These are phyloP conservation scores for Idaea biselata DNA, from an alignment of 2,888 invertebrate species.

Conservation along the genomic window DNA sequence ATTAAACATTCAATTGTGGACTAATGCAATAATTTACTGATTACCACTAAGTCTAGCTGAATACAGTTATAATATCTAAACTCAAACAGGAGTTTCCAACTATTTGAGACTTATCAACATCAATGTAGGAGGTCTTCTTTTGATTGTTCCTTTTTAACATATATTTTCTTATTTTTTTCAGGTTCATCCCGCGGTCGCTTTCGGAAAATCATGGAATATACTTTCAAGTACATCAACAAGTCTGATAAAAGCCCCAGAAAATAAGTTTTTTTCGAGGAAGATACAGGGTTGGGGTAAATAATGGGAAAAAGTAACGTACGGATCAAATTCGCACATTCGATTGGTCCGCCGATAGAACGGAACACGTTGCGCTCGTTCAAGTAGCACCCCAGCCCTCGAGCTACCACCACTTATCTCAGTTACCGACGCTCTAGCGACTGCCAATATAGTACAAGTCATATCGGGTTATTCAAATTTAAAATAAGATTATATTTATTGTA, in stretches of 20 bases:
- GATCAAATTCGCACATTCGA: constrained; percentile 75
- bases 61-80: not conserved
- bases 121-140: constrained; percentile 16
- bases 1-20: constrained; percentile 58
- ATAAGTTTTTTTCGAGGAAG: constrained; percentile 55
- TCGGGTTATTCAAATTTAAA: constrained; percentile 74
- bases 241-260: constrained; percentile 41
- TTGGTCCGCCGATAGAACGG: constrained; percentile 71
- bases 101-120: constrained; percentile 7
- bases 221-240: constrained; percentile 33
- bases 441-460: constrained; percentile 80
- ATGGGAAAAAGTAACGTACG: constrained; percentile 79
- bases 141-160: not conserved
- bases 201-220: constrained; percentile 47
- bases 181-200: constrained; percentile 37
- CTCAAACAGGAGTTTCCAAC: not conserved
- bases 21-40: constrained; percentile 22
- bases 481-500: constrained; percentile 69
- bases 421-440: constrained; percentile 78
- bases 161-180: constrained; percentile 47
- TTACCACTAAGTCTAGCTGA: not conserved
- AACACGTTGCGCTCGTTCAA: constrained; percentile 56
- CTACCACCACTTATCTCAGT: constrained; percentile 61
- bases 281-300: constrained; percentile 67
- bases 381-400: constrained; percentile 60